These are phyloP conservation scores for Lathronympha strigana DNA, from an alignment of 2,888 invertebrate species.

Conservation along the genomic window DNA sequence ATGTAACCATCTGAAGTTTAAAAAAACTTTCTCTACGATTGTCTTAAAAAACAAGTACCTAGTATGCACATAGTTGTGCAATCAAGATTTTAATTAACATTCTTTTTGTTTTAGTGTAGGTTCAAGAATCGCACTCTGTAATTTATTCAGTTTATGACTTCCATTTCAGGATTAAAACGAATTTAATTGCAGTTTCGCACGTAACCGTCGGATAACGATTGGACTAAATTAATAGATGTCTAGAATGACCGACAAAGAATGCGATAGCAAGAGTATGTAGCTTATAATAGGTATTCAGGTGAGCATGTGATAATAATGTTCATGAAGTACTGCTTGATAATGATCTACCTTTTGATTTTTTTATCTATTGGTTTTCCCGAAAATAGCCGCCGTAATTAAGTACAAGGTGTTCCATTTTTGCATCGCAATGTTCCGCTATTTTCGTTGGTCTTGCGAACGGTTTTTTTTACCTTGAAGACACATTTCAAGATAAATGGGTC, in stretches of 20 bases:
- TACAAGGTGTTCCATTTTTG: constrained; percentile 61
- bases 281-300: no score
- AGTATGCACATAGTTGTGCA: constrained; percentile 25
- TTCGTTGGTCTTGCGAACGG: constrained; percentile 56
- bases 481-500: constrained; percentile 16
- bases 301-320: background rate
- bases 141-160: constrained; percentile 45
- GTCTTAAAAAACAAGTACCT: constrained; percentile 1
- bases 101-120: constrained; percentile 46
- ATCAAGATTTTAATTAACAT: constrained; percentile 57
- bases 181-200: constrained; percentile 57
- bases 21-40: constrained; percentile 28
- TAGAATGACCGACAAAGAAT: constrained; percentile 47
- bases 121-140: constrained; percentile 52
- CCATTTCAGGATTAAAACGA: constrained; percentile 50
- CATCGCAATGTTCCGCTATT: constrained; percentile 52
- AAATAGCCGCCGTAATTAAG: constrained; percentile 62
- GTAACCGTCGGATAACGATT: constrained; percentile 55
- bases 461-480: constrained; percentile 56
- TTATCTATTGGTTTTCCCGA: constrained; percentile 48
- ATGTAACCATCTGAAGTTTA: constrained; percentile 10
- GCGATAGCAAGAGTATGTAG: no score
- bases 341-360: constrained; percentile 61
- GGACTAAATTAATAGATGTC: constrained; percentile 61
- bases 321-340: constrained; percentile 51